A percentile compares a stretch with the other conserved stretches of the same genome.
These are phyloP conservation scores for Hepsetus odoe DNA, from an alignment of 2,113 vertebrate species.

Conservation along the genomic window DNA sequence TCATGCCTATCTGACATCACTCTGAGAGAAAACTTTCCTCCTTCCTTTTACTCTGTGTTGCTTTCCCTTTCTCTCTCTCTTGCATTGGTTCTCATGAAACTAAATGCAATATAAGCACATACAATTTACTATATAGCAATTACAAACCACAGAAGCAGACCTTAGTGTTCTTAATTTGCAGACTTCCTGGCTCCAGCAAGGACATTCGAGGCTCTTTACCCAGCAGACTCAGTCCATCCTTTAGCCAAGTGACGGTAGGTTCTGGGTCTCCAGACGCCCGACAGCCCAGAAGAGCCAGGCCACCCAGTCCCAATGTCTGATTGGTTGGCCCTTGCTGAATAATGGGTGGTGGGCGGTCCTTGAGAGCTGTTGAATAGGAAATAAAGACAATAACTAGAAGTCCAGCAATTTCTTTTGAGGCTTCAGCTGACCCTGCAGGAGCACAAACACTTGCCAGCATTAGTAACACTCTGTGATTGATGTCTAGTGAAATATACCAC, in stretches of 20 bases:
- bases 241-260: slow-evolving; percentile 95
- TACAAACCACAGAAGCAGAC: slow-evolving; percentile 51
- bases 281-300: slow-evolving; percentile 89
- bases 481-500: slow-evolving; percentile 67
- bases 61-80: neutral
- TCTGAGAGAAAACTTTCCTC: slow-evolving; percentile 25
- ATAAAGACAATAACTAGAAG: slow-evolving; percentile 13
- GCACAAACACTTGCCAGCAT: neutral
- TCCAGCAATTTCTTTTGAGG: slow-evolving; percentile 14
- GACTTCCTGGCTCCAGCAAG: slow-evolving; percentile 89
- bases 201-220: slow-evolving; percentile 89
- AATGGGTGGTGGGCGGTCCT: slow-evolving; percentile 95
- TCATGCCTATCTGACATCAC: slow-evolving; percentile 53
- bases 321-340: slow-evolving; percentile 96
- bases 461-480: slow-evolving; percentile 54
- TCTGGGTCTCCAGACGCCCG: slow-evolving; percentile 94
- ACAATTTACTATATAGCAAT: neutral
- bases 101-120: slow-evolving; percentile 61
- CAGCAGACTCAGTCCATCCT: slow-evolving; percentile 92
- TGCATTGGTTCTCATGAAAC: neutral
- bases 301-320: slow-evolving; percentile 90
- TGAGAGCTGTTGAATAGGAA: slow-evolving; percentile 79
- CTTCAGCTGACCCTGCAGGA: slow-evolving; percentile 40
- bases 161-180: slow-evolving; percentile 91
- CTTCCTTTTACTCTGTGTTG: neutral